phyloP scores from a whole-genome alignment of 2,888 invertebrate species.

The Masnerella sp. region DNA sequence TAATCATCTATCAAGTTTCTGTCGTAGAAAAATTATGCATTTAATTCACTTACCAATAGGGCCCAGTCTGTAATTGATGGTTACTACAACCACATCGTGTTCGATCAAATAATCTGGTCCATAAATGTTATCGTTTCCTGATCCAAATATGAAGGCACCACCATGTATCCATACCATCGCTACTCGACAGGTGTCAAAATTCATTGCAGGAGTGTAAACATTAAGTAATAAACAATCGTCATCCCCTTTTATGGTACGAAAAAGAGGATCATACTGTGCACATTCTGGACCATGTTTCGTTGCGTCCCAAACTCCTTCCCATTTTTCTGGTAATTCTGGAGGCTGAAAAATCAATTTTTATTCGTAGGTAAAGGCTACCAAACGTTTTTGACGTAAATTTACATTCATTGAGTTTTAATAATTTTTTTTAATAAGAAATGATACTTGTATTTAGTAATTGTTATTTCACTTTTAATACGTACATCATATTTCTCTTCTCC shows the following conservation, averaged over 20 bases:
- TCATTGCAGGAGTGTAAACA: conserved; percentile 35
- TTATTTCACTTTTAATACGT: too few relatives aligned
- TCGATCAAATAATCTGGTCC: conserved; percentile 63
- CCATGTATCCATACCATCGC: conserved; percentile 50
- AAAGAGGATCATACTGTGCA: conserved; percentile 30
- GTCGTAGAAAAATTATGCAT: not conserved
- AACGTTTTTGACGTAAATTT: too few relatives aligned
- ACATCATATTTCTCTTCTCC: conserved; percentile 70
- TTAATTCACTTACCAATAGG: conserved; percentile 52
- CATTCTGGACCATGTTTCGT: conserved; percentile 21
- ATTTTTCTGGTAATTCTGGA: conserved; percentile 28
- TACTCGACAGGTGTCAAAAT: conserved; percentile 2
- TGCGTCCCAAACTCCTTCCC: conserved; percentile 22
- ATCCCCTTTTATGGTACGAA: conserved; percentile 22
- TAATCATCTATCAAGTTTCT: too few relatives aligned
- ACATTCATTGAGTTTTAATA: too few relatives aligned
- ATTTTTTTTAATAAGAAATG: too few relatives aligned
- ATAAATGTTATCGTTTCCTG: conserved; percentile 54
- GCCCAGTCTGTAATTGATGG: conserved; percentile 63
- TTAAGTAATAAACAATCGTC: conserved; percentile 43
- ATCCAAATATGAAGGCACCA: conserved; percentile 41
- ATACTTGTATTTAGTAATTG: too few relatives aligned
- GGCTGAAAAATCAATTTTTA: too few relatives aligned
- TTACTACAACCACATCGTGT: conserved; percentile 60
- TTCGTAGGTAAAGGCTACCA: too few relatives aligned